Evolutionary conservation across 2,888 invertebrate species (phyloP).

Genomic region (Sarcophaga carnaria): DNA sequence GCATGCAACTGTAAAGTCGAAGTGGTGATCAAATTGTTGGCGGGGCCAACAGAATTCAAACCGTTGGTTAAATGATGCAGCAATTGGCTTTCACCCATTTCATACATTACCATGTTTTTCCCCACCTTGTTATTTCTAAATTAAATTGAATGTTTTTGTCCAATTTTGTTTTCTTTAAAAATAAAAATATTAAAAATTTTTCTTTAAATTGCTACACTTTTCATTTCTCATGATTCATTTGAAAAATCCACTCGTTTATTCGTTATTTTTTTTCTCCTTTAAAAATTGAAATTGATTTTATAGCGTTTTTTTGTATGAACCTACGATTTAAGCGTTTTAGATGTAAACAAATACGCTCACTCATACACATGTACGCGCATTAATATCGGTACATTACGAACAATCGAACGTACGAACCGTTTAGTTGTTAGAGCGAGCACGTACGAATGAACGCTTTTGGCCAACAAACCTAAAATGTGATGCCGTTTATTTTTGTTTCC

Average conservation of each 20-base stretch:
- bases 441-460: slow-evolving; percentile 12
- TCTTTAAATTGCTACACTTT: too few relatives aligned
- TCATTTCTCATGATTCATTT: too few relatives aligned
- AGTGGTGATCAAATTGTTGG: slow-evolving; percentile 77
- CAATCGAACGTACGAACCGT: not conserved
- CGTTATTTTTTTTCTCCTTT: too few relatives aligned
- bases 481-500: not conserved
- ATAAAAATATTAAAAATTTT: too few relatives aligned
- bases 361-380: not conserved
- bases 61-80: slow-evolving; percentile 72
- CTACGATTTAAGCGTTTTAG: not conserved
- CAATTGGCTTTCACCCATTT: slow-evolving; percentile 83
- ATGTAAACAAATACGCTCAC: slow-evolving; percentile 16
- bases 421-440: slow-evolving; percentile 34
- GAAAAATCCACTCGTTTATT: too few relatives aligned
- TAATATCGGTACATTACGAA: too few relatives aligned
- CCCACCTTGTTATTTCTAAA: too few relatives aligned
- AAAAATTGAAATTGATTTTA: not conserved
- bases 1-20: slow-evolving; percentile 86
- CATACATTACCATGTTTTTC: slow-evolving; percentile 31
- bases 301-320: not conserved
- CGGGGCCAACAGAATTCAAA: slow-evolving; percentile 73
- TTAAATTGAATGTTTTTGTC: too few relatives aligned
- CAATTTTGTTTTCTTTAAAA: too few relatives aligned
- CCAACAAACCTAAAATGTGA: slow-evolving; percentile 13